phyloP scores from a whole-genome alignment of 53 echinoderm and acorn worm genomes.

The Paelopatides confundens region DNA sequence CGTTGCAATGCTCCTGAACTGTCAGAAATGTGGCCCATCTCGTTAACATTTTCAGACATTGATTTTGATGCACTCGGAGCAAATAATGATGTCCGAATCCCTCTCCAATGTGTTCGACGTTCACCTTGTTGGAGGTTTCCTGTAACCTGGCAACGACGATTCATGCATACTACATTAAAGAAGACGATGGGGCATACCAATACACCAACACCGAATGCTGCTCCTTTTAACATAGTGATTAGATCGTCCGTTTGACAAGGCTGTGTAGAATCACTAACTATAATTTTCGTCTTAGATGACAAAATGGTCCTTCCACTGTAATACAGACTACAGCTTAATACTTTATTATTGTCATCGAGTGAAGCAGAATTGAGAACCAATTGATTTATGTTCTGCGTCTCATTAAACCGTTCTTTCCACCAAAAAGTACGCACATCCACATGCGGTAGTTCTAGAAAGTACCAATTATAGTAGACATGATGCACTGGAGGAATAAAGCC shows the following conservation, averaged over 20 bases:
- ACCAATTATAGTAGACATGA: neutral
- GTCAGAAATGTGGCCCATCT: neutral
- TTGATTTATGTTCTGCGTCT: neutral
- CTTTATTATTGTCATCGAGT: neutral
- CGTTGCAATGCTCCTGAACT: neutral
- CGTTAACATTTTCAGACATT: neutral
- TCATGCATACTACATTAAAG: neutral
- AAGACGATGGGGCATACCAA: neutral
- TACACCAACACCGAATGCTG: neutral
- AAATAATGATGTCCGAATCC: neutral
- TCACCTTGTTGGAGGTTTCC: neutral
- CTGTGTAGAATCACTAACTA: too few species aligned
- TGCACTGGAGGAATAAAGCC: neutral
- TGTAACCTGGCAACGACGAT: neutral
- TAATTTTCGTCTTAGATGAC: neutral
- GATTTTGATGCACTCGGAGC: neutral
- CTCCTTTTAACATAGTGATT: neutral
- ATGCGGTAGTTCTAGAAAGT: neutral
- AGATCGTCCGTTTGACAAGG: neutral
- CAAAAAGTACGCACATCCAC: neutral
- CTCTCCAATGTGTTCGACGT: too few species aligned
- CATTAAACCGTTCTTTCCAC: neutral
- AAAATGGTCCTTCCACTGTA: neutral
- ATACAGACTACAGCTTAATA: neutral
- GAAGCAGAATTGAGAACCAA: neutral